A percentile compares a stretch with the other conserved stretches of the same genome.
Evolutionary conservation across 2,797 vertebrate species (phyloP).

Genomic region (Propithecus deckenii): DNA sequence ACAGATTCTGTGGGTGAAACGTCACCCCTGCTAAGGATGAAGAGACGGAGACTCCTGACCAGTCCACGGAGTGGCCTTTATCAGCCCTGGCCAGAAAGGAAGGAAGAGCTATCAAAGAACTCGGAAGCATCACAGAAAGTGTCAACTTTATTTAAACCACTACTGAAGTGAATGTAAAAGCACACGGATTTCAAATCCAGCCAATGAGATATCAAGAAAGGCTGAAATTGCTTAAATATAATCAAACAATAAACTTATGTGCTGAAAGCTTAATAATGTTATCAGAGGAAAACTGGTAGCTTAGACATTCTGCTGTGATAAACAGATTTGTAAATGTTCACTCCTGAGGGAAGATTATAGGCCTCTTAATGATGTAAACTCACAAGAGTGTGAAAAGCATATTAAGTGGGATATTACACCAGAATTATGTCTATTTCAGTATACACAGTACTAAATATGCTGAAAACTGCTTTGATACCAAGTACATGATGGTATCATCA

Average conservation of each 20-base stretch:
- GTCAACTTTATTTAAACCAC: background rate
- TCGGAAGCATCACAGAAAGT: background rate
- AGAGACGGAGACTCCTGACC: background rate
- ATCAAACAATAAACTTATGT: background rate
- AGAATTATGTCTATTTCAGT: background rate
- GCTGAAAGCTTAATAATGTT: background rate
- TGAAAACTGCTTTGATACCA: background rate
- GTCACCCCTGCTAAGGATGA: rapidly evolving
- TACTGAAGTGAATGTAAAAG: background rate
- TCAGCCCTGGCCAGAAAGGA: background rate
- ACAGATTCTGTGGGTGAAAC: background rate
- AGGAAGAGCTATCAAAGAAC: background rate
- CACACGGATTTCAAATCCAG: background rate
- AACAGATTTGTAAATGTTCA: background rate
- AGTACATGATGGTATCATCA: background rate
- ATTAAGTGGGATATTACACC: background rate
- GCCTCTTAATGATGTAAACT: background rate
- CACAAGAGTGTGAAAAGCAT: background rate
- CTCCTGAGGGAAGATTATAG: background rate
- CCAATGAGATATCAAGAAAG: background rate
- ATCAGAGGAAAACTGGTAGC: background rate
- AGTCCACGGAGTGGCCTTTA: background rate
- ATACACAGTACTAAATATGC: background rate
- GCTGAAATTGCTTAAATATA: background rate
- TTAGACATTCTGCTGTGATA: background rate